A percentile compares a stretch with the other conserved stretches of the same genome.
phyloP scores from a whole-genome alignment of 1,140 invertebrate species.

The Drosophila malerkotliana region DNA sequence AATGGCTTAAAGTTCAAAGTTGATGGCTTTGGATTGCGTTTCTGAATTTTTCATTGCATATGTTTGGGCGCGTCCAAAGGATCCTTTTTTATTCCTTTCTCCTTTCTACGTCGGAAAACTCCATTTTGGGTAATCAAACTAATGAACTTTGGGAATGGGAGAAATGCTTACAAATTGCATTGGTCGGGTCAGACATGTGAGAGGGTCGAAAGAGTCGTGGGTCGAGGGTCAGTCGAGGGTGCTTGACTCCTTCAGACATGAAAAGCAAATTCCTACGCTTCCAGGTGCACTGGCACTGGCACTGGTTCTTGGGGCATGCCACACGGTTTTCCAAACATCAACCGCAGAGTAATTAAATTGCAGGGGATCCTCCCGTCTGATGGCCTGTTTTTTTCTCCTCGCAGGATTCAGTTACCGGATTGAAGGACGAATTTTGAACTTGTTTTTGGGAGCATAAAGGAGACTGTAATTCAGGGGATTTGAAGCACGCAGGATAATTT shows the following conservation, averaged over 20 bases:
- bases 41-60: conserved; percentile 56
- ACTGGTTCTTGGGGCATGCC: conserved; percentile 7
- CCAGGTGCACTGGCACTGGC: conserved; percentile 14
- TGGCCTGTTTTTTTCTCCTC: conserved; percentile 14
- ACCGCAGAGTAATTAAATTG: conserved; percentile 75
- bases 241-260: conserved; percentile 33
- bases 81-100: background rate
- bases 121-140: conserved; percentile 61
- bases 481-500: conserved; percentile 44
- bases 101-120: conserved; percentile 6
- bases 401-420: conserved; percentile 6
- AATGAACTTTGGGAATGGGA: conserved; percentile 45
- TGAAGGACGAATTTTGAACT: conserved; percentile 75
- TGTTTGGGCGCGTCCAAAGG: conserved; percentile 4
- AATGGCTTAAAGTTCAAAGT: conserved; percentile 57
- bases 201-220: conserved; percentile 1
- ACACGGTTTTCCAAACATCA: conserved; percentile 40
- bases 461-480: conserved; percentile 6
- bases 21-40: conserved; percentile 18
- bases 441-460: conserved; percentile 4
- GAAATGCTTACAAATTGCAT: conserved; percentile 51
- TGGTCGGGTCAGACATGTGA: conserved; percentile 33
- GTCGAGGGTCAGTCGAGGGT: conserved; percentile 15
- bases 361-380: conserved; percentile 35
- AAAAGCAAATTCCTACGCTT: conserved; percentile 34